phyloP scores from a whole-genome alignment of 2,888 invertebrate species.

The Eupithecia vulgata region DNA sequence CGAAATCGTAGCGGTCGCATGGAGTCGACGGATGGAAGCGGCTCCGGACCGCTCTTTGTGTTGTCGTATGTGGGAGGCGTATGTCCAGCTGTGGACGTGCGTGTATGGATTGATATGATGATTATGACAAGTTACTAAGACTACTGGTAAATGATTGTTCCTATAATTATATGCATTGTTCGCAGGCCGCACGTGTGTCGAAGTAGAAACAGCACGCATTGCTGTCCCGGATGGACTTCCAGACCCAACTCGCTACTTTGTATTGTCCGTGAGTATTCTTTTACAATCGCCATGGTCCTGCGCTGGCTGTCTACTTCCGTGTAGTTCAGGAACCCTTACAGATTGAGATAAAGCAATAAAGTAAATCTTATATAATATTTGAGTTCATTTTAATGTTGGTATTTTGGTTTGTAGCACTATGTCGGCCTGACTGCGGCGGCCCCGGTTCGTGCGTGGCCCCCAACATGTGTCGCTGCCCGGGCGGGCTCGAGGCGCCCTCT shows the following conservation, averaged over 20 bases:
- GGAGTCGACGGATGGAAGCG: too few relatives aligned
- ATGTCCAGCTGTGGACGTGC: too few relatives aligned
- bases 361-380: too few relatives aligned
- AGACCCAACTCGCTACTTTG: slow-evolving; percentile 89
- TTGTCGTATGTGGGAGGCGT: too few relatives aligned
- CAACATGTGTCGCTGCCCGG: slow-evolving; percentile 91
- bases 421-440: slow-evolving; percentile 87
- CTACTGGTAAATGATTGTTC: not conserved
- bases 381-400: not conserved
- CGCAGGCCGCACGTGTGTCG: slow-evolving; percentile 92
- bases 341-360: too few relatives aligned
- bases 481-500: slow-evolving; percentile 86
- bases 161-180: not conserved
- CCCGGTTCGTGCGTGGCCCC: slow-evolving; percentile 90
- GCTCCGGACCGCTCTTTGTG: too few relatives aligned
- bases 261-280: slow-evolving; percentile 91
- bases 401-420: slow-evolving; percentile 84
- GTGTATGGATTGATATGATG: too few relatives aligned
- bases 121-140: too few relatives aligned
- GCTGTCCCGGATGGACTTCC: slow-evolving; percentile 93
- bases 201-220: slow-evolving; percentile 88
- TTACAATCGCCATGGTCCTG: too few relatives aligned
- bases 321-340: too few relatives aligned
- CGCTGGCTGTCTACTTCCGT: too few relatives aligned
- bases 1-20: too few relatives aligned